phyloP scores from a whole-genome alignment of 1,140 invertebrate genomes.

The Zaprionus tsacasi region DNA sequence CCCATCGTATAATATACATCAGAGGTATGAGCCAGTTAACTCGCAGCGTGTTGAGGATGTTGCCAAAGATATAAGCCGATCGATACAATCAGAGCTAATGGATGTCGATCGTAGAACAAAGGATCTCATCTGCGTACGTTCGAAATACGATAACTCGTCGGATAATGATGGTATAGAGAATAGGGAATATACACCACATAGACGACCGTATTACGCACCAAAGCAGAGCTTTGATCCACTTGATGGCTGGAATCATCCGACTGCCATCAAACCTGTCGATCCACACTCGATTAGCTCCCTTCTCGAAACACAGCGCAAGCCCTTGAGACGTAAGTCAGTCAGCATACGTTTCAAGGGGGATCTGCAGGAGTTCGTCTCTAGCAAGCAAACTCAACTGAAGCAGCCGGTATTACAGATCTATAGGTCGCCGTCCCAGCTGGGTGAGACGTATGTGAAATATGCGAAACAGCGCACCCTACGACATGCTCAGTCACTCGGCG shows the following conservation, averaged over 20 bases:
- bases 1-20: slow-evolving; percentile 9
- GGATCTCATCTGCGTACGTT: slow-evolving; percentile 24
- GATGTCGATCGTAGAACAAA: slow-evolving; percentile 34
- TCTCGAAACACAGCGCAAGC: slow-evolving; percentile 10
- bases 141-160: background rate
- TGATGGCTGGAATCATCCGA: slow-evolving; percentile 53
- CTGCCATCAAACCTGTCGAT: background rate
- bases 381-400: background rate
- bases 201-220: background rate
- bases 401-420: background rate
- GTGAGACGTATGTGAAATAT: slow-evolving; percentile 6
- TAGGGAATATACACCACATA: background rate
- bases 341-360: slow-evolving; percentile 19
- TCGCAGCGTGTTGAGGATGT: slow-evolving; percentile 2
- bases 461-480: background rate
- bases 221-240: slow-evolving; percentile 36
- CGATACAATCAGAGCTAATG: slow-evolving; percentile 64
- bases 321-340: slow-evolving; percentile 15
- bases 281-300: background rate
- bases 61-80: slow-evolving; percentile 51
- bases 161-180: background rate
- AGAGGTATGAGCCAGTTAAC: slow-evolving; percentile 18
- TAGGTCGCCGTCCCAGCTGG: background rate
- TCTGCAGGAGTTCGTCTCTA: background rate
- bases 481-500: background rate